These are phyloP conservation scores for Solea solea DNA, from an alignment of 2,113 vertebrate species.

Conservation along the genomic window DNA sequence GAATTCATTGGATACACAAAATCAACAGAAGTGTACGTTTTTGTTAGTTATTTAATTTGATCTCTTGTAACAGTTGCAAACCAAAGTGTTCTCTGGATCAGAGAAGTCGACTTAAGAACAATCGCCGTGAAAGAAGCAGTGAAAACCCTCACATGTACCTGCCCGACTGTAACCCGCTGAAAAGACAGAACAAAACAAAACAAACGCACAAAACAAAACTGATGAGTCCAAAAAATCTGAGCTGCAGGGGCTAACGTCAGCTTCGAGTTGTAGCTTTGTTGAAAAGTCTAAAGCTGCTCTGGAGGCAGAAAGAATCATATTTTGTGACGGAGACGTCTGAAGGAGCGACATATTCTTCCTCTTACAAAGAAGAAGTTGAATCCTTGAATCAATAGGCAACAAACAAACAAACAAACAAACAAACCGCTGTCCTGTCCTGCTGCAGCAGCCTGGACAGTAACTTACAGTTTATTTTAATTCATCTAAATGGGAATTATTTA, in stretches of 20 bases:
- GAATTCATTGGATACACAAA: slow-evolving; percentile 15
- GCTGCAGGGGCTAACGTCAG: background rate
- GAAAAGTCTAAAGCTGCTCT: slow-evolving; percentile 16
- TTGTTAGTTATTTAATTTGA: slow-evolving; percentile 33
- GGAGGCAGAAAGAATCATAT: slow-evolving; percentile 34
- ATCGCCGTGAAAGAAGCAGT: slow-evolving; percentile 1
- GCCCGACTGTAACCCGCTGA: background rate
- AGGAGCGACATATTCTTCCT: too few relatives aligned
- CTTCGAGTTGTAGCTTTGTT: slow-evolving; percentile 34
- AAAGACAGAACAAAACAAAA: slow-evolving; percentile 7
- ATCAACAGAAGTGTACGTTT: background rate
- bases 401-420: too few relatives aligned
- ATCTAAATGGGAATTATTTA: too few relatives aligned
- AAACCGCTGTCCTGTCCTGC: too few relatives aligned
- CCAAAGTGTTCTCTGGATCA: slow-evolving; percentile 4
- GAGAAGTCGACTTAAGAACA: slow-evolving; percentile 10
- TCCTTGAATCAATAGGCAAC: too few relatives aligned
- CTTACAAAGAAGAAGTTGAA: too few relatives aligned
- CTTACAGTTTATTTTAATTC: too few relatives aligned
- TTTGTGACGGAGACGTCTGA: too few relatives aligned
- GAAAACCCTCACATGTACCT: slow-evolving; percentile 1
- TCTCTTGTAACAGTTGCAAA: slow-evolving; percentile 21
- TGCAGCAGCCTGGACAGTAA: too few relatives aligned
- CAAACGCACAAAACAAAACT: background rate
- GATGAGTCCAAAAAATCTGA: slow-evolving; percentile 6